Conservation (phyloP, 2,797 vertebrate species). For the Amniataba percoides region DNA sequence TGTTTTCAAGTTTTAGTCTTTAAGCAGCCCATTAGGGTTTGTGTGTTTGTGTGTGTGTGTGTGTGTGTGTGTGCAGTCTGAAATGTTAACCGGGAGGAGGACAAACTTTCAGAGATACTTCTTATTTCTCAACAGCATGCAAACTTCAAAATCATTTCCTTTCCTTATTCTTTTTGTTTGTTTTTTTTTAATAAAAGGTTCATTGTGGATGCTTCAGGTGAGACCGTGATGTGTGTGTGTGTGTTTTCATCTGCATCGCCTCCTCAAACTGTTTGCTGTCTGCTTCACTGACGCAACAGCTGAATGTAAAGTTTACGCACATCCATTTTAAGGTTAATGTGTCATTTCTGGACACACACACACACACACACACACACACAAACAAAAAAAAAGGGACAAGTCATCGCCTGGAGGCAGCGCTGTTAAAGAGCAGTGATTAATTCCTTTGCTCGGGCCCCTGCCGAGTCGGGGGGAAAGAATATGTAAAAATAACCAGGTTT, state of each 20-base stretch:
- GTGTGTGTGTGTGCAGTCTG: not conserved
- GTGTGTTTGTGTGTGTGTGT: no score
- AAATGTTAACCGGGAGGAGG: not conserved
- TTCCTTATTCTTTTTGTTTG: not conserved
- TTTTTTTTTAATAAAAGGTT: not conserved
- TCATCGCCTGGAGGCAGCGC: conserved; percentile 88
- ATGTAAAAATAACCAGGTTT: conserved; percentile 98
- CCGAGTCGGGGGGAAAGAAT: conserved; percentile 93
- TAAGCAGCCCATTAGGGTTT: conserved; percentile 8
- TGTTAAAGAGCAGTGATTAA: conserved; percentile 95
- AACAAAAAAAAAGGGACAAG: conserved; percentile 80
- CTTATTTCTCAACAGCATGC: conserved; percentile 3
- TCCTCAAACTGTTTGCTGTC: not conserved
- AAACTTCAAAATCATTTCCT: not conserved
- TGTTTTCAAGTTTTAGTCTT: conserved; percentile 49
- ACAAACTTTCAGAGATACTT: conserved; percentile 3
- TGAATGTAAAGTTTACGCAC: conserved; percentile 83
- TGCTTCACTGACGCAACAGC: conserved; percentile 68
- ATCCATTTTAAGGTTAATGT: conserved; percentile 85
- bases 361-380: no score
- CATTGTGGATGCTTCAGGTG: not conserved
- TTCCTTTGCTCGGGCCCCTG: conserved; percentile 93
- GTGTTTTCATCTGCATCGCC: no score
- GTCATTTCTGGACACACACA: conserved; percentile 80
- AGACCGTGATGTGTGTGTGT: not conserved